A percentile compares a stretch with the other conserved stretches of the same genome.
phyloP scores from a whole-genome alignment of 2,888 invertebrate genomes.

The Nomada lathburiana region DNA sequence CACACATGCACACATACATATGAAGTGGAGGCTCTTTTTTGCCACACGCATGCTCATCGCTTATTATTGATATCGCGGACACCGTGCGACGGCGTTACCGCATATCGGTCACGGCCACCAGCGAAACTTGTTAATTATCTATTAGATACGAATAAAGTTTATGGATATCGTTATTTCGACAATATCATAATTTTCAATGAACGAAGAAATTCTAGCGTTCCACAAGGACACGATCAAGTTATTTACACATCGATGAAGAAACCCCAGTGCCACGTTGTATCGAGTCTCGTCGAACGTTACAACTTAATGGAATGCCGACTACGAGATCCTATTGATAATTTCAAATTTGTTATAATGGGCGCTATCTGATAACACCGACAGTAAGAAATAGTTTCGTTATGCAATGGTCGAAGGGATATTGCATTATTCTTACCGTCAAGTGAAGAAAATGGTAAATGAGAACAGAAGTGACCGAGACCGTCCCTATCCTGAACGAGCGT shows the following conservation, averaged over 20 bases:
- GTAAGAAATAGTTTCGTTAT: background rate
- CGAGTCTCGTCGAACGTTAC: background rate
- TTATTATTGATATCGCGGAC: constrained; percentile 61
- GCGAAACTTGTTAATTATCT: constrained; percentile 67
- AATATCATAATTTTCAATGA: constrained; percentile 12
- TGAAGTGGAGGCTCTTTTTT: constrained; percentile 55
- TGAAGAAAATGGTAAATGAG: background rate
- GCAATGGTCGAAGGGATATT: background rate
- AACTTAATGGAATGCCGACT: background rate
- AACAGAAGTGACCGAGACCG: background rate
- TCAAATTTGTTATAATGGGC: background rate
- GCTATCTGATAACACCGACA: background rate
- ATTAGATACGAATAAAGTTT: constrained; percentile 56
- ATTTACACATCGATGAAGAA: background rate
- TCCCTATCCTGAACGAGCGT: constrained; percentile 17
- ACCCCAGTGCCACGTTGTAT: background rate
- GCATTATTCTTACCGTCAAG: background rate
- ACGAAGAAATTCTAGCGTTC: background rate
- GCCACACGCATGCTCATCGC: constrained; percentile 61
- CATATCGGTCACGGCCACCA: constrained; percentile 68
- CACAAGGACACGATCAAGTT: background rate
- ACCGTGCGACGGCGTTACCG: constrained; percentile 57
- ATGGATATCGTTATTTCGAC: constrained; percentile 32
- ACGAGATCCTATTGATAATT: background rate
- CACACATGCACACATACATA: too few species aligned